Base-by-base conservation (phyloP, 1,140 invertebrate species). In the Camponotus vicinus region DNA sequence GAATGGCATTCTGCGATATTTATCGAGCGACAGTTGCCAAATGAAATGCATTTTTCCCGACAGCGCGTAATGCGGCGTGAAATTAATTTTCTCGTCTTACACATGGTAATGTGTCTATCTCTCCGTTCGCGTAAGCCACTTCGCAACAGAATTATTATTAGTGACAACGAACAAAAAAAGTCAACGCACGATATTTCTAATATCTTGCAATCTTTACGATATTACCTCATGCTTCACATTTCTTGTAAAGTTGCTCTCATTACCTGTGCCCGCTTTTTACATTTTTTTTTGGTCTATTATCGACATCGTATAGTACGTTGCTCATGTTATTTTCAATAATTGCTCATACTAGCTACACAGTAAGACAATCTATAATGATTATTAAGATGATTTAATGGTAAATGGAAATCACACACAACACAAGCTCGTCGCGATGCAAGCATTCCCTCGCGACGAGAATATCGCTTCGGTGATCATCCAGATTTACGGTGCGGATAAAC, bases 1-100 rank as follows among this genome's bases (percentile, higher is more conserved):
- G 40, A 15, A 37, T 67, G 45, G 11, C n/a, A 80, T 70, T 55
- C 45, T 49, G 2, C 64, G 66, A 42, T 80, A 57, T 71, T 70
- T 73, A 83, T 73, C 67, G 45, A 37, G 69, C 42, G 69, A 45
- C 79, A 75, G 79, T 55, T 63, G 79, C 40, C 79, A 64, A 45
- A 55, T 9, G 21, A 63, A 75, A 73, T 61, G 13, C 15, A 61
- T 45, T 71, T 71, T 55, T 37, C 59, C 11, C 49, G 34, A 45
- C 69, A 3, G 9, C 13, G n/a, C n/a, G 52, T 83, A 83, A 83
- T 21, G 27, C 18, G 55, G 55, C 79, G 69, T 83, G 79, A 83
- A 83, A 83, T 83, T 83, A 83, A 83, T 83, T 83, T 83, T 27
- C 79, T 61, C 55, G 42, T 18, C 57, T 83, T 75, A 83, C 79